Percentiles rank a stretch among this genome's conserved stretches.
These are phyloP conservation scores for Beaufortia kweichowensis DNA, from an alignment of 2,113 vertebrate genomes.

Conservation along the genomic window DNA sequence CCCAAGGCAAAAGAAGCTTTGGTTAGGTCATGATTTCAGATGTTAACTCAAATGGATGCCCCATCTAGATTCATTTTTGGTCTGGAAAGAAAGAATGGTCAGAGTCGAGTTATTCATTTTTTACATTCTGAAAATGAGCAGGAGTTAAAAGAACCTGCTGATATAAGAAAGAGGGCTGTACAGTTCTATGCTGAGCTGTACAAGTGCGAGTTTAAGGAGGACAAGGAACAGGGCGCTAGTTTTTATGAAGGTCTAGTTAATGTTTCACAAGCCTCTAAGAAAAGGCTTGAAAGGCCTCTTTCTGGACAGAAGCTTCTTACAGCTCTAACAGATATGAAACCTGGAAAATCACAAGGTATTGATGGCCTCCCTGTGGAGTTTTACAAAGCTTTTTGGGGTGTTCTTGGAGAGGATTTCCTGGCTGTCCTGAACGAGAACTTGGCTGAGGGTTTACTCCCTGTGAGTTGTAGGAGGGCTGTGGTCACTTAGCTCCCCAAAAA, in stretches of 20 bases:
- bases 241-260: not conserved
- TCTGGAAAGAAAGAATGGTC: not conserved
- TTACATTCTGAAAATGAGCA: not conserved
- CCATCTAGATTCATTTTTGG: too few species aligned
- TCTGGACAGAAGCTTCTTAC: not conserved
- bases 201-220: not conserved
- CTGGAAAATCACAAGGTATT: constrained; percentile 14
- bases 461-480: too few species aligned
- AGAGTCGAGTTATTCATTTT: constrained; percentile 9
- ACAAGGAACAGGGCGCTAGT: not conserved
- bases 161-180: not conserved
- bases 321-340: not conserved
- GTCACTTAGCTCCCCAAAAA: too few species aligned
- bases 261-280: not conserved
- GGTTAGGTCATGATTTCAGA: not conserved
- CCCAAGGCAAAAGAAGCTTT: not conserved
- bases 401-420: too few species aligned
- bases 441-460: too few species aligned
- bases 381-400: too few species aligned
- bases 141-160: not conserved
- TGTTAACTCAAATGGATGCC: not conserved
- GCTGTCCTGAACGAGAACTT: too few species aligned
- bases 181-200: constrained; percentile 4
- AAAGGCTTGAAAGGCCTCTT: not conserved
- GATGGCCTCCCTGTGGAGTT: not conserved